Conservation (phyloP, 1,140 invertebrate species). For the Drosophila oshimai region DNA sequence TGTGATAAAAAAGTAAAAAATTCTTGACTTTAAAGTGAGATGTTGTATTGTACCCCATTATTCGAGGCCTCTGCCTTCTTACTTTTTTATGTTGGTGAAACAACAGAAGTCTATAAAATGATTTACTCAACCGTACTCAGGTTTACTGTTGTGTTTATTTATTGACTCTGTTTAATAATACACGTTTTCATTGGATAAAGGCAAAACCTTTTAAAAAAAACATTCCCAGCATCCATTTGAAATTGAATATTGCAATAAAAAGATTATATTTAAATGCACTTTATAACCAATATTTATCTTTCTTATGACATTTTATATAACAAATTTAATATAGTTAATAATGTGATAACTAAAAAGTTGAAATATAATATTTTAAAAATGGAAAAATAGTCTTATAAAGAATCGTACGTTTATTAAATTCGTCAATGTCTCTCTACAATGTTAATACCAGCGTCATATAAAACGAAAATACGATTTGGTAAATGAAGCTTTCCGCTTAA, state of each 20-base stretch:
- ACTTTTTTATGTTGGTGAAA: not conserved
- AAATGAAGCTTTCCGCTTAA: slow-evolving; percentile 19
- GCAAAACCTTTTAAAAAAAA: not conserved
- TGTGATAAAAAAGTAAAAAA: too few species aligned
- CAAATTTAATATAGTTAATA: too few species aligned
- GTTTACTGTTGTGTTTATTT: slow-evolving; percentile 39
- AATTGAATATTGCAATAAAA: too few species aligned
- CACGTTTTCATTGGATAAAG: not conserved
- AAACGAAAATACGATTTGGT: slow-evolving; percentile 3
- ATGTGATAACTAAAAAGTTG: too few species aligned
- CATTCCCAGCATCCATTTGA: too few species aligned
- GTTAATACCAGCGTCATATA: not conserved
- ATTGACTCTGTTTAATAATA: slow-evolving; percentile 8
- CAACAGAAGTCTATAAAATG: slow-evolving; percentile 64
- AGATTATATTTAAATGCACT: too few species aligned
- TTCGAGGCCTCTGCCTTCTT: not conserved
- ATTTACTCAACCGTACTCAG: slow-evolving; percentile 61
- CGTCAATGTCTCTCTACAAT: not conserved
- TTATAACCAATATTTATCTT: too few species aligned
- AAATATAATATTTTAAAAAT: not conserved
- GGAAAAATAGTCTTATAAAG: too few species aligned
- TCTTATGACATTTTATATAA: too few species aligned
- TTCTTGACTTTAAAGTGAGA: too few species aligned
- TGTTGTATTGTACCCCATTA: not conserved
- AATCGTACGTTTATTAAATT: too few species aligned